Base-by-base conservation (phyloP, 2,797 vertebrate species). In the Amniataba percoides region DNA sequence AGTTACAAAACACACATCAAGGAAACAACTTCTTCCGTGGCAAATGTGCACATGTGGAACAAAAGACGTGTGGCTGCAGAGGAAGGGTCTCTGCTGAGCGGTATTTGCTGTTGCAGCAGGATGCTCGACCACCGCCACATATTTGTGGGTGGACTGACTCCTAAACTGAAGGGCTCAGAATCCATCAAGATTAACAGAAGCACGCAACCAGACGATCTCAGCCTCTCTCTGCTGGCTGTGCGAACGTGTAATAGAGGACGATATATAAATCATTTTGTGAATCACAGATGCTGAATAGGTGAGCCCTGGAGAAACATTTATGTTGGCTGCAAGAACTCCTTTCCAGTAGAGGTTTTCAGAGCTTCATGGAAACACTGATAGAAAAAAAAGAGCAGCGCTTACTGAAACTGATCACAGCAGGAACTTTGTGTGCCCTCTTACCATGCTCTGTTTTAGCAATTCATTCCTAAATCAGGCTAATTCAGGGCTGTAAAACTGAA, bases 31-130 rank as follows among this genome's bases (percentile, higher is more conserved):
- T 74, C 18, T 40, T 71, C 56, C 57, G n/a, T 34, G 56, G 23
- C 72, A 43, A 77, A 76, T 58, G 70, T 71, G 45, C 63, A 46
- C 56, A 70, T 65, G 60, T 69, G 83, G 64, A 76, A 63, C 14
- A 62, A 76, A 74, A 61, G 48, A 12, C n/a, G 63, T 13, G 55
- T n/a, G 67, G 43, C 65, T 51, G 46, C 40, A 59, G 86, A 77
- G 49, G 58, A 78, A 75, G 77, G 83, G 81, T 81, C 77, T 60
- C 9, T 6, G 51, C 65, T 58, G 53, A 60, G 64, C 21, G 27
- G 78, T 78, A 86, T 92, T 83, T 92, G 89, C 91, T 92, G 88
- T 64, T 21, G 56, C 83, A 87, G 90, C 90, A 91, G 66, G 81
- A 89, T 79, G 65, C 76, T 77, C 68, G 56, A 86, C 86, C 88